phyloP scores from a whole-genome alignment of 2,888 invertebrate species.

The Philopedon plagiatum region DNA sequence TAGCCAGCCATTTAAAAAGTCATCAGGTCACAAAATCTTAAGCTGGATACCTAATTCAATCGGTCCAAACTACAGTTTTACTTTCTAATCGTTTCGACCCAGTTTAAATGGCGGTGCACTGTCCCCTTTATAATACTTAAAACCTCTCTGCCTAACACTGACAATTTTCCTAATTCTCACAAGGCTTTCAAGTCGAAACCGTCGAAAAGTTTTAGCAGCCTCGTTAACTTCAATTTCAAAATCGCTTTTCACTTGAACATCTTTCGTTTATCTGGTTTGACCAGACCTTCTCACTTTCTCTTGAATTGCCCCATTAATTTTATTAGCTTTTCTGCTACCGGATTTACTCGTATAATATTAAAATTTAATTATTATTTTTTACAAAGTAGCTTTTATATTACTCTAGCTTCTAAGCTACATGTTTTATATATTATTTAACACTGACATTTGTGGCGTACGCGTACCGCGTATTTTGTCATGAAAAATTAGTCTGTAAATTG shows the following conservation, averaged over 20 bases:
- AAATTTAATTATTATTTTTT: too few species aligned
- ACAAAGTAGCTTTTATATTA: too few species aligned
- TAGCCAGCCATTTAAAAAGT: too few species aligned
- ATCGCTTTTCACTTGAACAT: constrained; percentile 13
- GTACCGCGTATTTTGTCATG: too few species aligned
- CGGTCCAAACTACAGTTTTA: not conserved
- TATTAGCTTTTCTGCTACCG: too few species aligned
- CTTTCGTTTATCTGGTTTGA: constrained; percentile 12
- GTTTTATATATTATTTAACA: not conserved
- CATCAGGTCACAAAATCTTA: too few species aligned
- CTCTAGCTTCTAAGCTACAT: too few species aligned
- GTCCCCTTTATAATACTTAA: not conserved
- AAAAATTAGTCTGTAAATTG: too few species aligned
- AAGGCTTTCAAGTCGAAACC: constrained; percentile 1
- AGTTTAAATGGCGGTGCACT: not conserved
- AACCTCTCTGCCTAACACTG: not conserved
- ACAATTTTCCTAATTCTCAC: not conserved
- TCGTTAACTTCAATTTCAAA: constrained; percentile 18
- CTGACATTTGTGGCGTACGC: too few species aligned
- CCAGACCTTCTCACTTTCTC: constrained; percentile 3
- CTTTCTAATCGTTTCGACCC: not conserved
- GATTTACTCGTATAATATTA: not conserved
- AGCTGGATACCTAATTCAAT: not conserved
- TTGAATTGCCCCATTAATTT: not conserved
- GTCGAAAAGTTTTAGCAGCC: constrained; percentile 12